Evolutionary conservation across 2,797 vertebrate species (phyloP).

Genomic region (Rhabdophis nuchalis): DNA sequence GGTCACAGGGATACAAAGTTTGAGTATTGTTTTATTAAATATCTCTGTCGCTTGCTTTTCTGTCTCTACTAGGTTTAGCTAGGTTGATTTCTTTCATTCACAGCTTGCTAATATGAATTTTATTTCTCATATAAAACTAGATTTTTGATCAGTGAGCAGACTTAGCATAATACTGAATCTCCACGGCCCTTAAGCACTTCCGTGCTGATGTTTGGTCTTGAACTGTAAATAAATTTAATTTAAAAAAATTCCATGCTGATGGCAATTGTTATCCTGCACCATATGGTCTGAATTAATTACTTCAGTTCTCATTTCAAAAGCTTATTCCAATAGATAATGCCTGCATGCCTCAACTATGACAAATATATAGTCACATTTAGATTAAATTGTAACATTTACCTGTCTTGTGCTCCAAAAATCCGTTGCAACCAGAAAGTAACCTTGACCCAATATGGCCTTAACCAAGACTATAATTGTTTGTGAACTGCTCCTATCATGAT

Average conservation of each 20-base stretch:
- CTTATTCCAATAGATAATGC: background rate
- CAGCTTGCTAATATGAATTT: background rate
- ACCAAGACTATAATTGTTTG: background rate
- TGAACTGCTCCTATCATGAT: background rate
- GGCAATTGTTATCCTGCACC: background rate
- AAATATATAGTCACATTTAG: background rate
- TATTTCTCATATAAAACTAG: background rate
- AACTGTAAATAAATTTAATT: background rate
- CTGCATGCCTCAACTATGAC: background rate
- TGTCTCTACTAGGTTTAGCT: background rate
- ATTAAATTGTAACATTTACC: background rate
- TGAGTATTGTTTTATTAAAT: background rate
- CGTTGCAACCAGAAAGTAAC: background rate
- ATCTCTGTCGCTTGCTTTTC: background rate
- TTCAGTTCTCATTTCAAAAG: background rate
- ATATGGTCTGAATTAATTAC: background rate
- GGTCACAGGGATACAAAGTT: background rate
- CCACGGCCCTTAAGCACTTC: background rate
- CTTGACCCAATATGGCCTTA: background rate
- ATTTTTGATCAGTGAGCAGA: slow-evolving; percentile 4
- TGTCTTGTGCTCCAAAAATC: background rate
- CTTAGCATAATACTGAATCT: background rate
- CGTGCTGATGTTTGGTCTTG: background rate
- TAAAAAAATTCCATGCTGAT: background rate
- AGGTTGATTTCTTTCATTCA: background rate